Percentiles rank a stretch among this genome's conserved stretches.
phyloP scores from a whole-genome alignment of 2,888 invertebrate species.

The Tetragnatha montana region DNA sequence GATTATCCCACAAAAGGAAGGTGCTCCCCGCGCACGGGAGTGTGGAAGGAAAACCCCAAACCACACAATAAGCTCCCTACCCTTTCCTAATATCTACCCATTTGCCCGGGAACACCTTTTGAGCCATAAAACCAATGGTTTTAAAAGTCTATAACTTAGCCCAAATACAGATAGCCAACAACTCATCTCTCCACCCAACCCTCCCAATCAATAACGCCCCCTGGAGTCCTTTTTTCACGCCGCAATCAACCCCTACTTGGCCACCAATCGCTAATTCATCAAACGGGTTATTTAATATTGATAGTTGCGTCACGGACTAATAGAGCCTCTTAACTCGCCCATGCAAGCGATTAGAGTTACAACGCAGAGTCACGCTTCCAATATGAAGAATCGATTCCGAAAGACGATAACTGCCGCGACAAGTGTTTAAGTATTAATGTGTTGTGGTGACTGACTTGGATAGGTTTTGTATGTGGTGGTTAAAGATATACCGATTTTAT shows the following conservation, averaged over 20 bases:
- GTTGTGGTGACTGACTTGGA: conserved; percentile 7
- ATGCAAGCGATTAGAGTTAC: conserved; percentile 48
- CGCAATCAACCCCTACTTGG: conserved; percentile 56
- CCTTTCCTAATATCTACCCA: no score
- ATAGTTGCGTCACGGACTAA: conserved; percentile 53
- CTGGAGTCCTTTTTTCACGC: conserved; percentile 12
- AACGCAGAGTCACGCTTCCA: conserved; percentile 47
- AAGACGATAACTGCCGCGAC: conserved; percentile 9
- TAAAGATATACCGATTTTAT: conserved; percentile 19
- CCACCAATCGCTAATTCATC: conserved; percentile 46
- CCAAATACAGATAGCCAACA: background rate
- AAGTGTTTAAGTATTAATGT: conserved; percentile 29
- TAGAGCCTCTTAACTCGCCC: conserved; percentile 37
- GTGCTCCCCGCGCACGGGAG: no score
- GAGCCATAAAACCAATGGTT: no score
- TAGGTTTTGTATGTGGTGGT: background rate
- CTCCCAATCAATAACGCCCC: conserved; percentile 32
- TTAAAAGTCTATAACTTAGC: background rate
- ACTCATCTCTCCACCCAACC: conserved; percentile 11
- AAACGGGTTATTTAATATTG: conserved; percentile 63
- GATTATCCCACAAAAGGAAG: no score
- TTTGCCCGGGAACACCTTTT: no score
- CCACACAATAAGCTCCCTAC: no score
- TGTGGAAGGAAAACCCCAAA: no score
- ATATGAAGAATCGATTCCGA: conserved; percentile 45